A percentile compares a stretch with the other conserved stretches of the same genome.
Conservation (phyloP, 2,113 vertebrate genomes). For the mouse (Mus musculus) region DNA sequence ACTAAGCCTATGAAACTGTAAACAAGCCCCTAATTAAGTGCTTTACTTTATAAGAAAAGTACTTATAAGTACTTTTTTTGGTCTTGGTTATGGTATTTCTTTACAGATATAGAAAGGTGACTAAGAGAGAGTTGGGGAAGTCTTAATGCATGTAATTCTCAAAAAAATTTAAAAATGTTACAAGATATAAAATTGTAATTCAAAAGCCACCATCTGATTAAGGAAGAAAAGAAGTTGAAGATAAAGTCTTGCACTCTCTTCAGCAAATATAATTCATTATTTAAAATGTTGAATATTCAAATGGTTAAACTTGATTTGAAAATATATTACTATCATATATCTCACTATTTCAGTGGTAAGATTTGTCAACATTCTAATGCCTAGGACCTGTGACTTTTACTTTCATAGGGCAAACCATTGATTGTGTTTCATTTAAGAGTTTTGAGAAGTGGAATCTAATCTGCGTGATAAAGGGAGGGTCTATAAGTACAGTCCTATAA, state of each 20-base stretch:
- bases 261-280: constrained; percentile 27
- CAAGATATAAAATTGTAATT: background rate
- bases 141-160: background rate
- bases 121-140: background rate
- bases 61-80: background rate
- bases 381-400: background rate
- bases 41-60: background rate
- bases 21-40: background rate
- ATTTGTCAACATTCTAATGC: background rate
- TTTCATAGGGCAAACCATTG: background rate
- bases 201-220: background rate
- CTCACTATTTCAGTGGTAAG: background rate
- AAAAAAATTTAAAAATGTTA: background rate
- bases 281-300: constrained; percentile 52
- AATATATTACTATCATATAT: background rate
- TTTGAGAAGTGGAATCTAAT: background rate
- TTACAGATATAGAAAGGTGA: background rate
- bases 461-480: background rate
- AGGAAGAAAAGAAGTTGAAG: background rate
- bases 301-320: background rate
- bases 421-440: background rate
- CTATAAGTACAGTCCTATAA: background rate
- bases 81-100: background rate
- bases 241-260: background rate
- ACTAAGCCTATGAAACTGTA: background rate